Percentiles rank a stretch among this genome's conserved stretches.
phyloP scores from a whole-genome alignment of 2,797 vertebrate species.

The Echiichthys vipera region DNA sequence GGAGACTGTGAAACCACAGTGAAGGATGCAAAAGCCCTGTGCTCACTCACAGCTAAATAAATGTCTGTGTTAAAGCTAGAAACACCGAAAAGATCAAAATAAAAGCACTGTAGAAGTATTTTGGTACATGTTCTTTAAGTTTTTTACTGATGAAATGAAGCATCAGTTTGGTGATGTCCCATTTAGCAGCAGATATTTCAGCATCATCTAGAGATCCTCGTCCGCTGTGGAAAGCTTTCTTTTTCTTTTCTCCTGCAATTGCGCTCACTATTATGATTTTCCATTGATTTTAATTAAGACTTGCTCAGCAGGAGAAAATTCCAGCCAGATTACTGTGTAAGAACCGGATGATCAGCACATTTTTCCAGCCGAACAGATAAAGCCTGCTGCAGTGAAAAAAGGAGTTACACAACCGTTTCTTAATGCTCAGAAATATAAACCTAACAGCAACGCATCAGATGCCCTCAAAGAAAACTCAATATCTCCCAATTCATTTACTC shows the following conservation, averaged over 20 bases:
- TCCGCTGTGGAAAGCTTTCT: slow-evolving; percentile 63
- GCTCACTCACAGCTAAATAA: neutral
- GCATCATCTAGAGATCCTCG: slow-evolving; percentile 58
- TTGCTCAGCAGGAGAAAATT: slow-evolving; percentile 88
- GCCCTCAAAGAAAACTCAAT: slow-evolving; percentile 16
- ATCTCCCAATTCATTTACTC: neutral
- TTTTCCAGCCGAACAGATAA: slow-evolving; percentile 86
- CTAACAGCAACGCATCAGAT: slow-evolving; percentile 35
- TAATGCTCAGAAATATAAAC: slow-evolving; percentile 59
- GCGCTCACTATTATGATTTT: slow-evolving; percentile 86
- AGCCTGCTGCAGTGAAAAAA: slow-evolving; percentile 75
- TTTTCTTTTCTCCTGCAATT: slow-evolving; percentile 70
- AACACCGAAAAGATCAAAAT: neutral
- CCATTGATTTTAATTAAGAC: slow-evolving; percentile 91
- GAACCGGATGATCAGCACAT: slow-evolving; percentile 87
- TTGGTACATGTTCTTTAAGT: neutral
- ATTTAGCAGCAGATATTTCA: slow-evolving; percentile 46
- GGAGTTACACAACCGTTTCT: slow-evolving; percentile 76
- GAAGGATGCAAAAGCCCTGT: neutral
- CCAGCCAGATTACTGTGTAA: slow-evolving; percentile 87
- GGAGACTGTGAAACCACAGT: neutral
- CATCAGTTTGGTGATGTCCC: slow-evolving; percentile 3
- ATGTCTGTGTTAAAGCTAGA: neutral
- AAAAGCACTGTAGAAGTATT: neutral
- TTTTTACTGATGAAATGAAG: neutral